phyloP scores from a whole-genome alignment of 2,797 vertebrate species.

The Rhyacichthys aspro region DNA sequence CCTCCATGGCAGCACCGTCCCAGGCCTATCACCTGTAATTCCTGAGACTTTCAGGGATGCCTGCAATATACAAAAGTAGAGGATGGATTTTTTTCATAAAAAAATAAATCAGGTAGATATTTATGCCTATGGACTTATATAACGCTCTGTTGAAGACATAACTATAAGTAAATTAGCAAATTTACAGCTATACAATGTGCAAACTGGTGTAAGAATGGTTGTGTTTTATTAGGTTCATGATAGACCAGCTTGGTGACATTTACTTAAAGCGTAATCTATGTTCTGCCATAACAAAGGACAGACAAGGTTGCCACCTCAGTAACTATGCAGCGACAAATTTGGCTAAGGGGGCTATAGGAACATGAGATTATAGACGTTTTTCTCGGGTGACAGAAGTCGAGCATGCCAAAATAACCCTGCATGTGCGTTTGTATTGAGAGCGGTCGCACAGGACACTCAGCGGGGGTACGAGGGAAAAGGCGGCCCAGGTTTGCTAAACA shows the following conservation, averaged over 20 bases:
- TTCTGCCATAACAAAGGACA: slow-evolving; percentile 9
- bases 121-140: too few relatives aligned
- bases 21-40: slow-evolving; percentile 44
- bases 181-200: too few relatives aligned
- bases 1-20: slow-evolving; percentile 76
- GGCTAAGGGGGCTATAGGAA: background rate
- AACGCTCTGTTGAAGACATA: too few relatives aligned
- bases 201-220: too few relatives aligned
- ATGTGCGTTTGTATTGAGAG: slow-evolving; percentile 39
- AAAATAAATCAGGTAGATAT: background rate
- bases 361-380: background rate
- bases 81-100: background rate
- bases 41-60: slow-evolving; percentile 23
- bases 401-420: slow-evolving; percentile 61
- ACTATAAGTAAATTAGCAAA: too few relatives aligned
- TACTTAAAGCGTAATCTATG: too few relatives aligned
- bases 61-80: slow-evolving; percentile 39
- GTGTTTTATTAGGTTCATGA: too few relatives aligned
- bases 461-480: slow-evolving; percentile 67
- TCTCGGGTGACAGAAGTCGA: slow-evolving; percentile 8
- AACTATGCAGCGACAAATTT: background rate
- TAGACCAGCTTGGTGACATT: too few relatives aligned
- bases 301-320: slow-evolving; percentile 10
- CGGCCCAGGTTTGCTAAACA: slow-evolving; percentile 32
- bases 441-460: slow-evolving; percentile 67